Evolutionary conservation across 2,888 invertebrate species (phyloP).

Genomic region (Labia minor): DNA sequence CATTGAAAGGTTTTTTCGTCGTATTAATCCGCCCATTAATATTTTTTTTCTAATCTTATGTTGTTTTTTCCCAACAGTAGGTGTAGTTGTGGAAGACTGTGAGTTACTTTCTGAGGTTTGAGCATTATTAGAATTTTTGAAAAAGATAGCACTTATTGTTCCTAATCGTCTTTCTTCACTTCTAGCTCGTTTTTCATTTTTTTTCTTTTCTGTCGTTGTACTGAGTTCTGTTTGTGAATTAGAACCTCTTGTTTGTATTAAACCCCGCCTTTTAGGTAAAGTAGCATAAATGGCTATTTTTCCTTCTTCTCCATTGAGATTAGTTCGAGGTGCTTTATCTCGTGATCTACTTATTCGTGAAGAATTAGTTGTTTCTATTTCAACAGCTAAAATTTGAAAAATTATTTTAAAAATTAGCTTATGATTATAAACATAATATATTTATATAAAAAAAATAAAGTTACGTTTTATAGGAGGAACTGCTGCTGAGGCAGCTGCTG

Average conservation of each 20-base stretch:
- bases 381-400: not conserved
- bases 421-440: too few species aligned
- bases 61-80: conserved; percentile 61
- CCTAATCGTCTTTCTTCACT: conserved; percentile 62
- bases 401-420: conserved; percentile 14
- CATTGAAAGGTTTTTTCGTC: conserved; percentile 82
- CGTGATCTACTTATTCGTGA: conserved; percentile 18
- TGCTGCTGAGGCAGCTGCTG: conserved; percentile 32
- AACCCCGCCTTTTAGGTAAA: conserved; percentile 50
- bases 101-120: not conserved
- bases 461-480: conserved; percentile 39
- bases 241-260: conserved; percentile 30
- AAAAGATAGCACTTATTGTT: not conserved
- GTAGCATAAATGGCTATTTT: conserved; percentile 87
- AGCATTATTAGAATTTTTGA: not conserved
- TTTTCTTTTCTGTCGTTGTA: conserved; percentile 55
- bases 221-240: conserved; percentile 48
- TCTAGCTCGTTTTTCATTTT: conserved; percentile 66
- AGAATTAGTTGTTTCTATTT: conserved; percentile 4
- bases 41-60: conserved; percentile 80
- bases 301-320: conserved; percentile 33
- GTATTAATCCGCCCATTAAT: conserved; percentile 78
- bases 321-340: conserved; percentile 18
- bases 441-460: too few species aligned
- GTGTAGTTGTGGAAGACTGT: not conserved